A percentile compares a stretch with the other conserved stretches of the same genome.
Conservation (phyloP, 2,797 vertebrate genomes). For the Lepilemur ruficaudatus region DNA sequence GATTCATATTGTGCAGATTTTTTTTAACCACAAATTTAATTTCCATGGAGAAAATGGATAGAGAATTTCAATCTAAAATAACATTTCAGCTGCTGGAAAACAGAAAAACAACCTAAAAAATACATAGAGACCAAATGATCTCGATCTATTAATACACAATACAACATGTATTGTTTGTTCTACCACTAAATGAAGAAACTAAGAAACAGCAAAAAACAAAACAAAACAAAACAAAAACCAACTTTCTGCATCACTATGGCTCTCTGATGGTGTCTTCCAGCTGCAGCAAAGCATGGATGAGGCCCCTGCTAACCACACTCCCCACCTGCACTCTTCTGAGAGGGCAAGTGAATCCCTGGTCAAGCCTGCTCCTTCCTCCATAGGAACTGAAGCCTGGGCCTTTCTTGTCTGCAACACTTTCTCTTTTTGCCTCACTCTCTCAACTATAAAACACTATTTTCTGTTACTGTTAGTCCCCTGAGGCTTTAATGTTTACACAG, state of each 20-base stretch:
- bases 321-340: not conserved
- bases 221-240: not conserved
- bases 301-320: conserved; percentile 46
- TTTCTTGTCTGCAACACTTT: conserved; percentile 83
- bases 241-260: conserved; percentile 6
- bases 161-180: not conserved
- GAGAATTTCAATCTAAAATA: conserved; percentile 43
- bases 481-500: conserved; percentile 85
- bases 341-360: conserved; percentile 32
- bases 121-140: not conserved
- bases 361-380: conserved; percentile 72
- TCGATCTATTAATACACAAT: conserved; percentile 45
- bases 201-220: not conserved
- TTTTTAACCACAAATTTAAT: conserved; percentile 50
- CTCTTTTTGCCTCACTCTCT: conserved; percentile 80
- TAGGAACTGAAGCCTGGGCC: conserved; percentile 69
- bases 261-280: conserved; percentile 49
- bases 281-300: conserved; percentile 54
- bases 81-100: conserved; percentile 52
- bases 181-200: conserved; percentile 3
- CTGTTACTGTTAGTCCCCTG: conserved; percentile 74
- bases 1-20: not conserved
- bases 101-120: not conserved
- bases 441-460: conserved; percentile 76
- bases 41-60: conserved; percentile 29